A percentile compares a stretch with the other conserved stretches of the same genome.
Evolutionary conservation across 2,888 invertebrate species (phyloP).

Genomic region (Drosophila kambysellisi): DNA sequence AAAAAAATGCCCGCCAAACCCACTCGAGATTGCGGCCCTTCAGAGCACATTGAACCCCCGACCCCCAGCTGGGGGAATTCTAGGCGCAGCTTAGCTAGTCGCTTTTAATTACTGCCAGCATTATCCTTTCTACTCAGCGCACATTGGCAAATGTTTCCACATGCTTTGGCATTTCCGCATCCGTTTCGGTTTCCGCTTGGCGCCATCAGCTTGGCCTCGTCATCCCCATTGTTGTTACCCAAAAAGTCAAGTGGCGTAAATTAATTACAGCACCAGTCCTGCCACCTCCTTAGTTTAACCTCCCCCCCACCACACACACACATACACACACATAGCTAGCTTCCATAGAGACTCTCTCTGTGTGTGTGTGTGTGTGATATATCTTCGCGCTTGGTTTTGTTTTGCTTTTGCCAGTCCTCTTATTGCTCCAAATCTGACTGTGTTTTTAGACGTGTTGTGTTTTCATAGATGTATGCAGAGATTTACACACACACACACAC

Average conservation of each 20-base stretch:
- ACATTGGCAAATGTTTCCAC: constrained; percentile 80
- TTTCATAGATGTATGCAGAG: constrained; percentile 13
- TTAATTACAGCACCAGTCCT: constrained; percentile 69
- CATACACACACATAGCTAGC: constrained; percentile 5
- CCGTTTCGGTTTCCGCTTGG: constrained; percentile 66
- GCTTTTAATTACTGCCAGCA: constrained; percentile 66
- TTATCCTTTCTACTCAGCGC: constrained; percentile 50
- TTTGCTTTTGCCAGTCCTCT: constrained; percentile 51
- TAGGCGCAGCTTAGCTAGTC: constrained; percentile 48
- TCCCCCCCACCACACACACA: not conserved
- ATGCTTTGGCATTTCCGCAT: constrained; percentile 75
- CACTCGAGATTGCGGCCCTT: constrained; percentile 45
- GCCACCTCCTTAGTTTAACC: constrained; percentile 10
- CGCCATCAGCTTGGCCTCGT: constrained; percentile 55
- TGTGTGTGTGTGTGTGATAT: constrained; percentile 41
- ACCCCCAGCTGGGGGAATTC: not conserved
- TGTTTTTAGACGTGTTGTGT: too few relatives aligned
- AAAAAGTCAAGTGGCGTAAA: constrained; percentile 80
- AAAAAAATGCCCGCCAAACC: constrained; percentile 58
- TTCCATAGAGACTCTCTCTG: constrained; percentile 25
- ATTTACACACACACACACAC: not conserved
- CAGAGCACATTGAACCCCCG: constrained; percentile 51
- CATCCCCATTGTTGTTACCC: constrained; percentile 58
- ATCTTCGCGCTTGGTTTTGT: constrained; percentile 60
- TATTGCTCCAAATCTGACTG: constrained; percentile 69